Evolutionary conservation across 1,140 invertebrate genomes (phyloP).

Genomic region (Zaprionus ornatus): DNA sequence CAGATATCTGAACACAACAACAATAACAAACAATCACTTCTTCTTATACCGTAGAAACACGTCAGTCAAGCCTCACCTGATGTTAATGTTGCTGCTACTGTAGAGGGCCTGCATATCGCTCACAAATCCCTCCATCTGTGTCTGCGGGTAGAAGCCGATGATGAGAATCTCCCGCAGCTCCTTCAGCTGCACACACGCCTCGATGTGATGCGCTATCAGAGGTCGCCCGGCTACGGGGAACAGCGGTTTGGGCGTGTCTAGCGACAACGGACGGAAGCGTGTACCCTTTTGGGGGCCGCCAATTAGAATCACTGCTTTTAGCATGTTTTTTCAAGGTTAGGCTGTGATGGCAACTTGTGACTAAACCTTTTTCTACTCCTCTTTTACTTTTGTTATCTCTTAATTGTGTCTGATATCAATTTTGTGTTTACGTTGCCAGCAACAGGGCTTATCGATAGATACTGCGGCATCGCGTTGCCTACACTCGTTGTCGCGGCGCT

Average conservation of each 20-base stretch:
- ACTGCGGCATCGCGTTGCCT: conserved; percentile 27
- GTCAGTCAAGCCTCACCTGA: conserved; percentile 86
- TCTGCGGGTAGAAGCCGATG: conserved; percentile 95
- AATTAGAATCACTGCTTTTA: conserved; percentile 91
- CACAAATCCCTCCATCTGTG: conserved; percentile 93
- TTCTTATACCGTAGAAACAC: conserved; percentile 1
- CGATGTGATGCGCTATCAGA: conserved; percentile 98
- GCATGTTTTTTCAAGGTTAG: conserved; percentile 83
- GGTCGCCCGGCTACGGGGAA: conserved; percentile 98
- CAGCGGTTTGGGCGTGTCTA: conserved; percentile 98
- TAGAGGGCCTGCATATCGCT: conserved; percentile 92
- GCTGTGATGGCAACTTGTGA: conserved; percentile 38
- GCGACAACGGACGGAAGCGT: conserved; percentile 96
- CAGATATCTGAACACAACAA: conserved; percentile 88
- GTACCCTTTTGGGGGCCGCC: conserved; percentile 94
- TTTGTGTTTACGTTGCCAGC: conserved; percentile 69
- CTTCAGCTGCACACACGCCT: conserved; percentile 92
- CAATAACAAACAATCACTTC: not conserved
- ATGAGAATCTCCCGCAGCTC: conserved; percentile 96
- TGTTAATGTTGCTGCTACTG: conserved; percentile 92
- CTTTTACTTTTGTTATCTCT: conserved; percentile 29
- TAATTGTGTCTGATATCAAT: conserved; percentile 32
- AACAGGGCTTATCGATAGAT: conserved; percentile 7
- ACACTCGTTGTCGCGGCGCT: not conserved
- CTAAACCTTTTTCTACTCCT: conserved; percentile 39